phyloP scores from a whole-genome alignment of 2,888 invertebrate genomes.

The Diploptera punctata region DNA sequence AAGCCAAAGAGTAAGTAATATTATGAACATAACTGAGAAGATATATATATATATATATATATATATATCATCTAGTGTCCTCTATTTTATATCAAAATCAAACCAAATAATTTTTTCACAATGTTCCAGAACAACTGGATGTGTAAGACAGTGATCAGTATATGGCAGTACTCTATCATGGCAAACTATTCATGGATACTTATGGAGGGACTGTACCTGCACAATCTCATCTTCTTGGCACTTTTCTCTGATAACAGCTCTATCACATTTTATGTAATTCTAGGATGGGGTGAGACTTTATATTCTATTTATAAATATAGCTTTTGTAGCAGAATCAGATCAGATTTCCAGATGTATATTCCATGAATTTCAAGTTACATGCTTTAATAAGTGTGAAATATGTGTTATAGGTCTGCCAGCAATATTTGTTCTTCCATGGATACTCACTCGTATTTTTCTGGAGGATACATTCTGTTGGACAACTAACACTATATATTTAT shows the following conservation, averaged over 20 bases:
- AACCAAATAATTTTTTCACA: too few relatives aligned
- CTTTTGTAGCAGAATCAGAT: too few relatives aligned
- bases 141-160: conserved; percentile 67
- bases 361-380: too few relatives aligned
- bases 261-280: conserved; percentile 64
- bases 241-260: conserved; percentile 69
- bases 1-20: too few relatives aligned
- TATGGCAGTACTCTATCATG: conserved; percentile 71
- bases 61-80: too few relatives aligned
- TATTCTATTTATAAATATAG: too few relatives aligned
- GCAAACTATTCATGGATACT: conserved; percentile 77
- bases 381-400: not conserved
- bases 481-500: conserved; percentile 58
- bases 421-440: conserved; percentile 66
- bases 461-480: conserved; percentile 72
- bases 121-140: conserved; percentile 60
- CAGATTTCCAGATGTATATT: too few relatives aligned
- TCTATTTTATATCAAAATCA: too few relatives aligned
- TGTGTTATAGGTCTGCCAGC: conserved; percentile 63
- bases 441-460: conserved; percentile 59
- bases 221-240: conserved; percentile 71
- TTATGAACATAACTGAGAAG: too few relatives aligned
- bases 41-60: too few relatives aligned
- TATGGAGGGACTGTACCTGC: conserved; percentile 74
- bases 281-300: conserved; percentile 73